A percentile compares a stretch with the other conserved stretches of the same genome.
These are phyloP conservation scores for Dendronephthya gigantea DNA, from an alignment of 64 coral and sea anemone genomes.

Conservation along the genomic window DNA sequence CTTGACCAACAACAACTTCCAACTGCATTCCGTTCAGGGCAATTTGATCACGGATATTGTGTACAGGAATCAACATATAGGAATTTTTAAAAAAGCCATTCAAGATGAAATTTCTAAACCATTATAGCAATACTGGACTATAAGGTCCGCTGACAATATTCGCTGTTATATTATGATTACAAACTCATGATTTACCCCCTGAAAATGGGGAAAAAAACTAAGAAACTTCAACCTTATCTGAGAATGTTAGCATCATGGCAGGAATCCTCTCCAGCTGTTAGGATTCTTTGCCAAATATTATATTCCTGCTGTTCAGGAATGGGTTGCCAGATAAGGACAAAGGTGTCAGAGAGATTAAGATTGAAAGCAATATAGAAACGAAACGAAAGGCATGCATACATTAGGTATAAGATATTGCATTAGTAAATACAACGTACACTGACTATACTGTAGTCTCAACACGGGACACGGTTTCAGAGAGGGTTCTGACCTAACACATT, in stretches of 20 bases:
- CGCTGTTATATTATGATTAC: too few relatives aligned
- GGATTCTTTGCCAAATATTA: background rate
- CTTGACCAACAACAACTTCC: background rate
- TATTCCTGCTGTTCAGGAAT: background rate
- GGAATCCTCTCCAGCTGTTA: background rate
- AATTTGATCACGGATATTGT: background rate
- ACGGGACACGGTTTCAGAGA: background rate
- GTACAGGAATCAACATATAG: background rate
- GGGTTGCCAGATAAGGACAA: background rate
- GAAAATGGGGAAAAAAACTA: background rate
- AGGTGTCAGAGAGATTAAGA: background rate
- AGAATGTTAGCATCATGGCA: background rate
- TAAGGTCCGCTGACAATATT: too few relatives aligned
- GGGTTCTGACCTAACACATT: too few relatives aligned
- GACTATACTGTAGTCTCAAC: background rate
- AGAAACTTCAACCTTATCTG: background rate
- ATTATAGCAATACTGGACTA: too few relatives aligned
- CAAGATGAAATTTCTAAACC: too few relatives aligned
- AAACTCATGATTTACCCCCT: too few relatives aligned
- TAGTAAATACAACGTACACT: background rate
- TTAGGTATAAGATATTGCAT: background rate
- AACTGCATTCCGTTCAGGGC: background rate
- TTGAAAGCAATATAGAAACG: background rate
- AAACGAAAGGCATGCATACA: background rate
- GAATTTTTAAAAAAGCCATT: too few relatives aligned